These are phyloP conservation scores for Argentina silus DNA, from an alignment of 2,797 vertebrate genomes.

Conservation along the genomic window DNA sequence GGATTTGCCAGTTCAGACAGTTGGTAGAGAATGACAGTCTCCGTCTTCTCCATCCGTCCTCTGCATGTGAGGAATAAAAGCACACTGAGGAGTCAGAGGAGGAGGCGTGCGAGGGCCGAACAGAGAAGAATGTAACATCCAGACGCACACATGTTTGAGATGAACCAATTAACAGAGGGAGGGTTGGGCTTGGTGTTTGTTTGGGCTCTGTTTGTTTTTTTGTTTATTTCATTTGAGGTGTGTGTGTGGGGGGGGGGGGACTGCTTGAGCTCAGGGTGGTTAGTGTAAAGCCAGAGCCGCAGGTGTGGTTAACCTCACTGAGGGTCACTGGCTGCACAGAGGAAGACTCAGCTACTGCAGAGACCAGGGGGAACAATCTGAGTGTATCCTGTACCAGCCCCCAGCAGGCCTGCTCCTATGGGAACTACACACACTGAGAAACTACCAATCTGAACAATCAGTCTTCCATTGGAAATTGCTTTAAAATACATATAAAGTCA, in stretches of 20 bases:
- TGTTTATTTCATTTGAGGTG: slow-evolving; percentile 62
- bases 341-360: slow-evolving; percentile 48
- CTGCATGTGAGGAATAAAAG: slow-evolving; percentile 20
- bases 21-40: neutral
- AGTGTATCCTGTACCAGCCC: no score
- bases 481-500: neutral
- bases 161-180: slow-evolving; percentile 49
- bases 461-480: neutral
- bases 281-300: slow-evolving; percentile 58
- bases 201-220: slow-evolving; percentile 65
- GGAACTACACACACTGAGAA: neutral
- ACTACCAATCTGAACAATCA: neutral
- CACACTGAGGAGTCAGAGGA: slow-evolving; percentile 35
- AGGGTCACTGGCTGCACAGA: slow-evolving; percentile 59
- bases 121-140: slow-evolving; percentile 10
- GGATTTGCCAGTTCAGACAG: neutral
- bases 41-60: slow-evolving; percentile 23
- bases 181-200: slow-evolving; percentile 53
- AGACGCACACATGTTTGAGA: slow-evolving; percentile 52
- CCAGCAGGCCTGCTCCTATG: no score
- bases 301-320: slow-evolving; percentile 75
- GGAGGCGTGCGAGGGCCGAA: slow-evolving; percentile 21
- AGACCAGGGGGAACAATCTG: neutral
- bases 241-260: slow-evolving; percentile 41
- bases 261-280: slow-evolving; percentile 12